These are phyloP conservation scores for Pyxicephalus adspersus DNA, from an alignment of 2,113 vertebrate species.

Conservation along the genomic window DNA sequence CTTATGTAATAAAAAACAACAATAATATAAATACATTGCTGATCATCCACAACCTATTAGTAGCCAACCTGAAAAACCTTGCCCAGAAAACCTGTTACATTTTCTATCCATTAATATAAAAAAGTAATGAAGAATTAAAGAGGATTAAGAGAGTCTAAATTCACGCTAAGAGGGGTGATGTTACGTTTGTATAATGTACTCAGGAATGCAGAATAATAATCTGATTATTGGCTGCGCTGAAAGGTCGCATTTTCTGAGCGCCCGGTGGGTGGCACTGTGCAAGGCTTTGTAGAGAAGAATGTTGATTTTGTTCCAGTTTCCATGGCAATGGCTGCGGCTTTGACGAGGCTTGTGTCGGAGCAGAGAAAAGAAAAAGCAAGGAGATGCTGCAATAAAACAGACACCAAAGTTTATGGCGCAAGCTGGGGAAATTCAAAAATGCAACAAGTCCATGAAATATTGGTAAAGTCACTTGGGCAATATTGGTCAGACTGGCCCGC, in stretches of 20 bases:
- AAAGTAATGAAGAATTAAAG: background rate
- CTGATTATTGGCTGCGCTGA: conserved; percentile 8
- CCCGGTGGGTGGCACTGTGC: conserved; percentile 82
- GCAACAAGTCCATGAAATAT: too few species aligned
- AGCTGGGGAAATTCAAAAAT: too few species aligned
- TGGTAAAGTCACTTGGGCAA: too few species aligned
- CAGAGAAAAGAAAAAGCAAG: conserved; percentile 63
- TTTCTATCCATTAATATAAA: background rate
- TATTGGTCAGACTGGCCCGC: too few species aligned
- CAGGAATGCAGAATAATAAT: conserved; percentile 34
- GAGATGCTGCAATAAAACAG: conserved; percentile 62
- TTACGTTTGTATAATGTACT: conserved; percentile 17
- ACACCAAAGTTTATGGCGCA: conserved; percentile 16
- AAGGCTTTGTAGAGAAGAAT: conserved; percentile 63
- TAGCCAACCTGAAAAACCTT: too few species aligned
- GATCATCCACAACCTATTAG: too few species aligned
- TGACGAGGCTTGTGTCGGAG: conserved; percentile 60
- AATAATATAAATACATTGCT: too few species aligned
- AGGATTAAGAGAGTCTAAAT: background rate
- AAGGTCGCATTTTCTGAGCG: conserved; percentile 56
- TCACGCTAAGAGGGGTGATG: background rate
- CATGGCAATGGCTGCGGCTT: conserved; percentile 82
- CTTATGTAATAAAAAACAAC: too few species aligned
- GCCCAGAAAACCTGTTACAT: background rate
- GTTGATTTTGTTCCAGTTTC: conserved; percentile 79